Percentiles rank a stretch among this genome's conserved stretches.
These are phyloP conservation scores for Lethenteron reissneri DNA, from an alignment of 2,113 vertebrate genomes.

Conservation along the genomic window DNA sequence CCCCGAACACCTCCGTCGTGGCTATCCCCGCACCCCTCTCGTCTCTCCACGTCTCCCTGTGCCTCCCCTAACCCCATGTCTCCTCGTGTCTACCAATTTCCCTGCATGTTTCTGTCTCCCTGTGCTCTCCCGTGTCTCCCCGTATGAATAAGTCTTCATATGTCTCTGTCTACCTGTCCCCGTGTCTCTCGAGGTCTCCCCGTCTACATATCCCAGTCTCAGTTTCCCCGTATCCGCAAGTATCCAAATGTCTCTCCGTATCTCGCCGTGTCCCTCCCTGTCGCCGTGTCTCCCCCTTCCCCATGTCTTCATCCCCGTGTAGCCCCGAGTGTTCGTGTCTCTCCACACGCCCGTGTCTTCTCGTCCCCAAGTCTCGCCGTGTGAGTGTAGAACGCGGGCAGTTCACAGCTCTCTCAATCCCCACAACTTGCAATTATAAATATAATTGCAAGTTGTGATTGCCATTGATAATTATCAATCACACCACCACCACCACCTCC, in stretches of 20 bases:
- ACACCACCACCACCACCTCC: too few relatives aligned
- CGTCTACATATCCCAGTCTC: background rate
- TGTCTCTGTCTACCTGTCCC: background rate
- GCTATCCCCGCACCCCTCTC: background rate
- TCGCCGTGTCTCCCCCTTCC: background rate
- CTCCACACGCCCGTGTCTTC: too few relatives aligned
- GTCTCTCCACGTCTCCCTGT: background rate
- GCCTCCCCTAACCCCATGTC: background rate
- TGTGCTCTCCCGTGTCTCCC: background rate
- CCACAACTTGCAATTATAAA: too few relatives aligned
- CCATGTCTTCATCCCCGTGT: background rate
- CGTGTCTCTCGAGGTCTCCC: background rate
- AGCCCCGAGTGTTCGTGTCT: background rate
- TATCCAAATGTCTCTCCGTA: background rate
- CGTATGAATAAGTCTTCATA: background rate
- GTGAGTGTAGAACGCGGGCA: too few relatives aligned
- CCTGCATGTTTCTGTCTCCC: background rate
- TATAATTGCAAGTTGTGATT: too few relatives aligned
- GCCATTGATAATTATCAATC: too few relatives aligned
- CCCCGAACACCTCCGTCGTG: too few relatives aligned
- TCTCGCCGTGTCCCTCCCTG: background rate
- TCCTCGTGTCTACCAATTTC: background rate
- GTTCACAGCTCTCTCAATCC: too few relatives aligned
- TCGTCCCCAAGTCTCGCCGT: too few relatives aligned
- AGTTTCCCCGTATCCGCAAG: background rate